A percentile compares a stretch with the other conserved stretches of the same genome.
phyloP scores from a whole-genome alignment of 2,888 invertebrate genomes.

The Tenthredo amoena region DNA sequence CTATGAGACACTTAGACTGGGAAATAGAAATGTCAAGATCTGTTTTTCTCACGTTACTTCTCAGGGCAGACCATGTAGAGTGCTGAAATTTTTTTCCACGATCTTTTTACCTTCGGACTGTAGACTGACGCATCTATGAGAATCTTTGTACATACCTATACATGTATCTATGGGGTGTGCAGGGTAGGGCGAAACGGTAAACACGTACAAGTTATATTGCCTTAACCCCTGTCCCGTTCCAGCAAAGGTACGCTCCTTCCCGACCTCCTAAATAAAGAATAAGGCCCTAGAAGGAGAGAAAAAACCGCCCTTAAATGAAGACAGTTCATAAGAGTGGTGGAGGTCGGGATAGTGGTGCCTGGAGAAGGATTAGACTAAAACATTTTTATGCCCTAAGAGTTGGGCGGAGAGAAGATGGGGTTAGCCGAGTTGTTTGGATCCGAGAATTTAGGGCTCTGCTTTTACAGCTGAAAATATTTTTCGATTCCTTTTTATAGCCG shows the following conservation, averaged over 20 bases:
- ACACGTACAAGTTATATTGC: constrained; percentile 53
- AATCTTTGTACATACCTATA: not conserved
- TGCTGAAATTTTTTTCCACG: not conserved
- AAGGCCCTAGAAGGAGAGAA: constrained; percentile 32
- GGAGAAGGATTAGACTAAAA: constrained; percentile 33
- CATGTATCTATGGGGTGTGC: not conserved
- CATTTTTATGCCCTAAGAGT: constrained; percentile 2
- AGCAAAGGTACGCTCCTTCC: constrained; percentile 37
- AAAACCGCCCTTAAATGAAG: constrained; percentile 44
- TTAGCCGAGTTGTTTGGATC: not conserved
- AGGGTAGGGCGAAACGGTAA: constrained; percentile 44
- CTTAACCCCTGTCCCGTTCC: constrained; percentile 36
- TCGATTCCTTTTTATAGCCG: not conserved
- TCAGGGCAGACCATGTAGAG: not conserved
- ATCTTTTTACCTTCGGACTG: not conserved
- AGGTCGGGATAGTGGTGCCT: constrained; percentile 38
- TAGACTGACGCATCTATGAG: not conserved
- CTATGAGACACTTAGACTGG: not conserved
- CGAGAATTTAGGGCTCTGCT: not conserved
- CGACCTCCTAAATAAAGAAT: constrained; percentile 50
- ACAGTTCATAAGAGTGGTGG: constrained; percentile 47
- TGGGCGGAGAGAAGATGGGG: constrained; percentile 9
- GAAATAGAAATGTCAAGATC: not conserved
- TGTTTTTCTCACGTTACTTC: constrained; percentile 46
- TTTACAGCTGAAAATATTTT: not conserved